Conservation (phyloP, 2,113 vertebrate genomes). For the Prunella himalayana region DNA sequence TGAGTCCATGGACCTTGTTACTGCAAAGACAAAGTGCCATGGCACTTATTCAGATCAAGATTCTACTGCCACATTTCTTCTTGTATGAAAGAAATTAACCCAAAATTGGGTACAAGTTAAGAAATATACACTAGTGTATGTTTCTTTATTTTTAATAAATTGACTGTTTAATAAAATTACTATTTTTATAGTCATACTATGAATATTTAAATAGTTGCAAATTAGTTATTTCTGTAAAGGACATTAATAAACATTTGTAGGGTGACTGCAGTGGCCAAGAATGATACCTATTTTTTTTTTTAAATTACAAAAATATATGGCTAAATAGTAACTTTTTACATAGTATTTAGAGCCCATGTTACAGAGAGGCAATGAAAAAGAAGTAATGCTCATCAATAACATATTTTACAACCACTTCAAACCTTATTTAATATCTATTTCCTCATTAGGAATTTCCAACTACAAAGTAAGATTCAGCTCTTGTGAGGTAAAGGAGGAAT, state of each 20-base stretch:
- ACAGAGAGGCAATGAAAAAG: not conserved
- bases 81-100: not conserved
- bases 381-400: not conserved
- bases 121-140: accelerated
- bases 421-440: not conserved
- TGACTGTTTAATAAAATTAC: no score
- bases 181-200: not conserved
- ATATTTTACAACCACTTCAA: not conserved
- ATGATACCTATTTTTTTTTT: not conserved
- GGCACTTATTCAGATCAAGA: not conserved
- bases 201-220: not conserved
- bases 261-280: not conserved
- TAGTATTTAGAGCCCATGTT: not conserved
- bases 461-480: not conserved
- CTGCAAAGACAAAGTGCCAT: not conserved
- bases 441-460: not conserved
- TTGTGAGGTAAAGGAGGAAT: not conserved
- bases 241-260: not conserved
- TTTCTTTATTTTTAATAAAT: not conserved
- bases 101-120: not conserved
- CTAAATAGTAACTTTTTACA: not conserved
- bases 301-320: not conserved
- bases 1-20: not conserved
- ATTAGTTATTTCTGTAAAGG: not conserved
- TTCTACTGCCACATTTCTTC: not conserved